phyloP scores from a whole-genome alignment of 2,113 vertebrate species.

The Elephas maximus region DNA sequence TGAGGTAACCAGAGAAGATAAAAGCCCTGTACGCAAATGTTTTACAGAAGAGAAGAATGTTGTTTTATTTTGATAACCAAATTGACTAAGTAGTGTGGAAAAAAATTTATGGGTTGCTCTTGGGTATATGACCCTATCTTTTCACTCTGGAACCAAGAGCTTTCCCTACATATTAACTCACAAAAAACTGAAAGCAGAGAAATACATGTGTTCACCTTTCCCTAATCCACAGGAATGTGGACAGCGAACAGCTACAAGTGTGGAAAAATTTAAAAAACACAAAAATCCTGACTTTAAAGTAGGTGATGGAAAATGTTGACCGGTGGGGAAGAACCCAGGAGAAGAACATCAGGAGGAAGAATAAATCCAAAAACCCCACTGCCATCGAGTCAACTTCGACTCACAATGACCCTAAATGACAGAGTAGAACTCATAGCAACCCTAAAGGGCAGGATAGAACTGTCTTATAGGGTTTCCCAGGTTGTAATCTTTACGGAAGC shows the following conservation, averaged over 20 bases:
- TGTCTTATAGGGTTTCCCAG: too few species aligned
- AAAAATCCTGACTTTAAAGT: constrained; percentile 16
- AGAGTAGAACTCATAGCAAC: too few species aligned
- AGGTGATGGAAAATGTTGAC: not conserved
- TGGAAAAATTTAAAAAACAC: constrained; percentile 9
- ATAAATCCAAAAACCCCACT: not conserved
- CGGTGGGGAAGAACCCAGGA: not conserved
- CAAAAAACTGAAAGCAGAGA: not conserved
- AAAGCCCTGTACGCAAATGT: constrained; percentile 53
- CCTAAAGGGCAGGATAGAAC: too few species aligned
- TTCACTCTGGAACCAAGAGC: not conserved
- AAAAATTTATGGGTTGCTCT: not conserved
- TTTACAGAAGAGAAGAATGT: constrained; percentile 49
- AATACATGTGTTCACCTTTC: not conserved
- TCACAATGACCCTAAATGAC: too few species aligned
- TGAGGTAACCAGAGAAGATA: constrained; percentile 68
- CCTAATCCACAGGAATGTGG: not conserved
- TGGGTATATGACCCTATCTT: not conserved
- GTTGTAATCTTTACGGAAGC: too few species aligned
- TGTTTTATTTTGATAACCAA: constrained; percentile 64
- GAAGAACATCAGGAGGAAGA: not conserved
- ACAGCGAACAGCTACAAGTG: not conserved
- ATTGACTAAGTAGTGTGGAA: constrained; percentile 5
- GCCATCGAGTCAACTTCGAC: too few species aligned
- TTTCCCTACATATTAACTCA: not conserved